Evolutionary conservation across 2,888 invertebrate genomes (phyloP).

Genomic region (Opisthograptis luteolata): DNA sequence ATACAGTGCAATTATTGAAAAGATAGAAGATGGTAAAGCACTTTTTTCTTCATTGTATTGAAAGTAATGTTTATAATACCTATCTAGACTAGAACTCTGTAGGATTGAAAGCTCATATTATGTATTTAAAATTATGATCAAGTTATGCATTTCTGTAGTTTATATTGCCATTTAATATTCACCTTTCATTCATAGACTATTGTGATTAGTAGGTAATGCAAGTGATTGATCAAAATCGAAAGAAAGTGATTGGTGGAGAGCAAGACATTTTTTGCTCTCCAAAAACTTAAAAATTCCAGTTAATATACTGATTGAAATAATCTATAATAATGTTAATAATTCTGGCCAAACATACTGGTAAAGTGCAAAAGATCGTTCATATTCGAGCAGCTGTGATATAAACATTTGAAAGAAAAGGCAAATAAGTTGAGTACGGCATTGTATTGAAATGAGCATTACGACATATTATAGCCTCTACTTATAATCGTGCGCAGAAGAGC

Average conservation of each 20-base stretch:
- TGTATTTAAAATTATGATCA: neutral
- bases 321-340: too few species aligned
- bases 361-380: neutral
- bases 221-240: neutral
- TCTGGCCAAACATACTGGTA: too few species aligned
- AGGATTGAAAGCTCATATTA: neutral
- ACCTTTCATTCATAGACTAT: neutral
- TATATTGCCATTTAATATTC: neutral
- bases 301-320: too few species aligned
- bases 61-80: neutral
- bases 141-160: slow-evolving; percentile 1
- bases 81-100: neutral
- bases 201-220: neutral
- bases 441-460: neutral
- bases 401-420: neutral
- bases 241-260: neutral
- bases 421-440: neutral
- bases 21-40: neutral
- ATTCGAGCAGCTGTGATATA: neutral
- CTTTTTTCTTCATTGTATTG: neutral
- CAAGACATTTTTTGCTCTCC: too few species aligned
- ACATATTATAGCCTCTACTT: too few species aligned
- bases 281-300: too few species aligned
- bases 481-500: too few species aligned
- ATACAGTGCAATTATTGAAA: neutral